Conservation (phyloP, 2,797 vertebrate genomes). For the Megaceryle alcyon region DNA sequence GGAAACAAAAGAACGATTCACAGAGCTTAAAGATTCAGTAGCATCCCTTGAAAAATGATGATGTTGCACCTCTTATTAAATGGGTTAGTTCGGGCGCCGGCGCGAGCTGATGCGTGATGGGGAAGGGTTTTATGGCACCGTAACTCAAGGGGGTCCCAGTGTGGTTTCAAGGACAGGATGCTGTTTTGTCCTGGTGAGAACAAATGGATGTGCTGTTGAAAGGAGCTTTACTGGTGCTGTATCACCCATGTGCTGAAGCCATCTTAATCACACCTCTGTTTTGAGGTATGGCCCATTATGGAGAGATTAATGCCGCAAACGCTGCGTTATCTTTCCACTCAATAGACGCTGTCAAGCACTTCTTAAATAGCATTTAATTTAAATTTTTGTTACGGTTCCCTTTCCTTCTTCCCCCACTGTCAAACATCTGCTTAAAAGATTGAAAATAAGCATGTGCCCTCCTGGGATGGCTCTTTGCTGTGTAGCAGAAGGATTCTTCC, state of each 20-base stretch:
- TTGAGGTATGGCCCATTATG: background rate
- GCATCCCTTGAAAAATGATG: background rate
- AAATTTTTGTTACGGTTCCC: background rate
- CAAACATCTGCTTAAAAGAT: background rate
- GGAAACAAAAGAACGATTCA: background rate
- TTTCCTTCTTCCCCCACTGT: background rate
- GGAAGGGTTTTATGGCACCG: background rate
- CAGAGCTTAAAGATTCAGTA: background rate
- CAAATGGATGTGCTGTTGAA: background rate
- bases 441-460: background rate
- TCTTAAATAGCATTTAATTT: background rate
- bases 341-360: background rate
- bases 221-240: background rate
- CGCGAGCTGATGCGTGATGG: background rate
- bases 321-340: background rate
- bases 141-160: background rate
- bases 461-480: background rate
- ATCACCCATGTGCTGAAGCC: background rate
- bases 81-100: background rate
- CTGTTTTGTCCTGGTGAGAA: background rate
- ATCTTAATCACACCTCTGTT: background rate
- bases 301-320: background rate
- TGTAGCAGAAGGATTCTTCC: background rate
- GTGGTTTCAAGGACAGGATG: background rate
- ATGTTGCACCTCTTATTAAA: background rate